Evolutionary conservation across 1,140 invertebrate genomes (phyloP), one percentile per base, ranked within the genome.

Genomic region (Papilio machaon): DNA sequence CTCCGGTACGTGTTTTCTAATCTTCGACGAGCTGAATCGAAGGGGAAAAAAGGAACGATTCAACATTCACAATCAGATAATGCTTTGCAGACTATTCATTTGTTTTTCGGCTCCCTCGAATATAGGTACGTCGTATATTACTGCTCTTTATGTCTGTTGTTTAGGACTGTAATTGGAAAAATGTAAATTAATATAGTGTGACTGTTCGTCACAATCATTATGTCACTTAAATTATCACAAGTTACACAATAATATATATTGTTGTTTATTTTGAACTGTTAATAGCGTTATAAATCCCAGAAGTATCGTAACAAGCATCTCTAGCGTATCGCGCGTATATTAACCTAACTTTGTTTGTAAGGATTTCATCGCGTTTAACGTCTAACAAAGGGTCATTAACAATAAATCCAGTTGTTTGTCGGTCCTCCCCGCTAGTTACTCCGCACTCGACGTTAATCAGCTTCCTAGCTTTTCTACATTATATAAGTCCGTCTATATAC

Each of bases 341-440:
- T 81, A 85, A 85, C 82, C 82, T 79, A 82, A 82, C 77, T 82
- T 86, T 89, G 84, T 87, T 90, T 89, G 84, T 86, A 84, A 88
- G 88, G 86, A 90, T 91, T 91, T 89, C 89, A 90, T 91, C 85
- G 88, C 88, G 83, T 88, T 90, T 87, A 90, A 84, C 88, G 89
- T 92, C 89, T 88, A 85, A 85, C 85, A 87, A 83, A 85, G 88
- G 88, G 87, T 89, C 87, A 91, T 92, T 92, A 90, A 91, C 90
- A 88, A 92, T 92, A 94, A 94, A 94, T 92, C 91, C 82, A 83
- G 85, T 83, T 91, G 90, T 92, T 92, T 92, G 87, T 85, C 87
- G 83, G 85, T 83, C 88, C 88, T 86, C 87, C 89, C 85, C 73
- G 77, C 79, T 83, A 85, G 85, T 88, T 87, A 84, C 84, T 90